A percentile compares a stretch with the other conserved stretches of the same genome.
Conservation (phyloP, 2,113 vertebrate species). For the Salvelinus namaycush region DNA sequence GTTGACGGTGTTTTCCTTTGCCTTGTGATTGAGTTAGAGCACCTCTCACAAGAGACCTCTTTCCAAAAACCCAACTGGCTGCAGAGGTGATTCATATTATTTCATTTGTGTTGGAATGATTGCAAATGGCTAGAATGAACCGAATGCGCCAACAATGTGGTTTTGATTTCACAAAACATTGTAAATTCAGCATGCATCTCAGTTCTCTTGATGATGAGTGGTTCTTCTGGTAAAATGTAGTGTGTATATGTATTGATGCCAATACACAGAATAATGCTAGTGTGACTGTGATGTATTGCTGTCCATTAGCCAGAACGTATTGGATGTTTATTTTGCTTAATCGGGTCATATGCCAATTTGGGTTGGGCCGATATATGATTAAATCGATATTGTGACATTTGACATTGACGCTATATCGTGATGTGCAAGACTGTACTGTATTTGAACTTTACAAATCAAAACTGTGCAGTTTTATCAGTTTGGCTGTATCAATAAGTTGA, state of each 20-base stretch:
- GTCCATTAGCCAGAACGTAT: too few species aligned
- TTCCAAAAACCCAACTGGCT: neutral
- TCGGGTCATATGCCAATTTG: too few species aligned
- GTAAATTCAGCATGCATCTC: conserved; percentile 13
- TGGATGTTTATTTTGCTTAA: too few species aligned
- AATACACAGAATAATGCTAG: neutral
- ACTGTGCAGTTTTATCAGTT: too few species aligned
- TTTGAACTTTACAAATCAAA: too few species aligned
- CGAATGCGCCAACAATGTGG: conserved; percentile 50
- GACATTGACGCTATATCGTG: too few species aligned
- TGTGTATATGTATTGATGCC: neutral
- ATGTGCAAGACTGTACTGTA: too few species aligned
- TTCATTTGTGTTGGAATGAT: conserved; percentile 42
- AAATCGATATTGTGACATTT: too few species aligned
- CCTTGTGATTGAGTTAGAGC: neutral
- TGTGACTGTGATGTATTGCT: too few species aligned
- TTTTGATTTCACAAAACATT: conserved; percentile 53
- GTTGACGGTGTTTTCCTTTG: conserved; percentile 6
- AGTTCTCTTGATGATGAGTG: neutral
- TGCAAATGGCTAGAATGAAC: conserved; percentile 12
- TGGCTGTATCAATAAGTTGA: too few species aligned
- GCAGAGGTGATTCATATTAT: conserved; percentile 10
- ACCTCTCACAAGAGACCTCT: neutral
- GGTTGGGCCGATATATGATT: too few species aligned
- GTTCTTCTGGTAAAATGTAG: neutral